Percentiles rank a stretch among this genome's conserved stretches.
These are phyloP conservation scores for Sardinella longiceps DNA, from an alignment of 2,797 vertebrate genomes.

Conservation along the genomic window DNA sequence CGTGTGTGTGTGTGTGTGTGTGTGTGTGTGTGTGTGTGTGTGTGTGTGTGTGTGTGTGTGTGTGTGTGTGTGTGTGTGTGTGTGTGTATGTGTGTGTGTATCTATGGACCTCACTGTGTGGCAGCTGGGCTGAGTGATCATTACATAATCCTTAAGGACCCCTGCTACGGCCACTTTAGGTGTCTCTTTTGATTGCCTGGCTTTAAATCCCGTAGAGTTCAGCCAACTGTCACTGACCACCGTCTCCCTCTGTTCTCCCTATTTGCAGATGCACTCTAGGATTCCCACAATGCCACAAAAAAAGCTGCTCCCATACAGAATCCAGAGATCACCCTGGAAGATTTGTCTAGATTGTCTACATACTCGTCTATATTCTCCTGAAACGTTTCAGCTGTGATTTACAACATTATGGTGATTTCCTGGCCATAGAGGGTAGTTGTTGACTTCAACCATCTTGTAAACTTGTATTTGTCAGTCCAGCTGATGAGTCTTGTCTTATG, in stretches of 20 bases:
- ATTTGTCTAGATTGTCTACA: not conserved
- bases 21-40: slow-evolving; percentile 24
- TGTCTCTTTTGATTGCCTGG: not conserved
- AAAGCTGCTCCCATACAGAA: too few species aligned
- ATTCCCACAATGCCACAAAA: not conserved
- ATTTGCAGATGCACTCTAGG: not conserved
- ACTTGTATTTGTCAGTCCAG: not conserved
- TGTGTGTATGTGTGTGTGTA: not conserved
- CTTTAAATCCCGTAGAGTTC: not conserved
- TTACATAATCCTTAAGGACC: not conserved
- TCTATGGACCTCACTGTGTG: slow-evolving; percentile 9
- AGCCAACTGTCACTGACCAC: not conserved
- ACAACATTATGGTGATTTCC: not conserved
- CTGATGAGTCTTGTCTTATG: not conserved
- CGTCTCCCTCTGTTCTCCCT: not conserved
- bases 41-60: slow-evolving; percentile 14
- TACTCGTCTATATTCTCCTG: not conserved
- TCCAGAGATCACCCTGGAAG: too few species aligned
- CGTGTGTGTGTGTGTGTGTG: slow-evolving; percentile 34
- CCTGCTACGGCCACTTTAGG: not conserved
- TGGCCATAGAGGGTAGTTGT: not conserved
- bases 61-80: slow-evolving; percentile 28
- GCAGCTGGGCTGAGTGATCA: not conserved
- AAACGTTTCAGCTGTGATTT: not conserved
- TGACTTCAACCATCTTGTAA: not conserved